These are phyloP conservation scores for Anodontia alba DNA, from an alignment of 2,888 invertebrate genomes.

Conservation along the genomic window DNA sequence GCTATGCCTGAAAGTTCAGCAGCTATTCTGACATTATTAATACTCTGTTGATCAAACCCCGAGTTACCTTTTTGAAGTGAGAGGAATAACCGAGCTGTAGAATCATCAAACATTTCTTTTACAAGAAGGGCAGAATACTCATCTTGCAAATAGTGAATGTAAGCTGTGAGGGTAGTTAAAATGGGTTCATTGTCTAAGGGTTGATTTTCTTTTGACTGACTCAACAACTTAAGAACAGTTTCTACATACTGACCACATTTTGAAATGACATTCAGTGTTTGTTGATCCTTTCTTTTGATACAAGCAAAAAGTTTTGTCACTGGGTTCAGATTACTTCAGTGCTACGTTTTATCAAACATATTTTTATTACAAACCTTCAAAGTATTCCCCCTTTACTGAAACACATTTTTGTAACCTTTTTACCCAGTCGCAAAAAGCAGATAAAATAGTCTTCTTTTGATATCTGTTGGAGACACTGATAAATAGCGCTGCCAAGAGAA, in stretches of 20 bases:
- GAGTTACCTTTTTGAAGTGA: constrained; percentile 12
- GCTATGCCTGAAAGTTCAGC: constrained; percentile 11
- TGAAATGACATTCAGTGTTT: neutral
- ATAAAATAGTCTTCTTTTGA: too few relatives aligned
- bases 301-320: too few relatives aligned
- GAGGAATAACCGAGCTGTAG: constrained; percentile 14
- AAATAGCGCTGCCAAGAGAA: too few relatives aligned
- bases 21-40: constrained; percentile 11
- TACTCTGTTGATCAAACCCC: neutral
- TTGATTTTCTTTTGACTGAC: neutral
- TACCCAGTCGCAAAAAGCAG: too few relatives aligned
- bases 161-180: neutral
- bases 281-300: neutral
- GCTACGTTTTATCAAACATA: too few relatives aligned
- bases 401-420: too few relatives aligned
- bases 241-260: constrained; percentile 8
- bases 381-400: too few relatives aligned
- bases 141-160: constrained; percentile 19
- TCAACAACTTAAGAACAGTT: neutral
- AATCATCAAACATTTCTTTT: constrained; percentile 23
- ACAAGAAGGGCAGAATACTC: constrained; percentile 24
- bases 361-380: too few relatives aligned
- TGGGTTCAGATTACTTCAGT: neutral
- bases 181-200: neutral
- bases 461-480: too few relatives aligned